phyloP scores from a whole-genome alignment of 2,888 invertebrate species.

The Uropetala carovei region DNA sequence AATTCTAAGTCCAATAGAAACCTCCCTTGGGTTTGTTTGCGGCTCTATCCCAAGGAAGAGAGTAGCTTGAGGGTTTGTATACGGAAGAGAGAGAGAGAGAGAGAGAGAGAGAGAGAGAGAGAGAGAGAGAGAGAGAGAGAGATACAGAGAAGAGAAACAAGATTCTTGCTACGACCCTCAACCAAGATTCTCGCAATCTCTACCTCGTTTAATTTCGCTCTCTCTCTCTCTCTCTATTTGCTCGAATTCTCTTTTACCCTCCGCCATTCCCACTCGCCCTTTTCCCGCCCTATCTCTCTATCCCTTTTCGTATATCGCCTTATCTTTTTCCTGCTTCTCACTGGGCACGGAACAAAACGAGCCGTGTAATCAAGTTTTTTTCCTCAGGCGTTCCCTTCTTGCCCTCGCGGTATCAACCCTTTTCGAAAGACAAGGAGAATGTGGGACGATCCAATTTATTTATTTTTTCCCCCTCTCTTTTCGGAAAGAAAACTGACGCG shows the following conservation, averaged over 20 bases:
- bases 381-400: too few species aligned
- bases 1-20: slow-evolving; percentile 28
- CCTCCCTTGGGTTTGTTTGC: not conserved
- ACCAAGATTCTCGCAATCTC: not conserved
- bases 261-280: not conserved
- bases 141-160: not conserved
- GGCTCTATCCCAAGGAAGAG: slow-evolving; percentile 3
- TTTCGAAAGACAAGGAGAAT: too few species aligned
- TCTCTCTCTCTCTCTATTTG: not conserved
- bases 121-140: not conserved
- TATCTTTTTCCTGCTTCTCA: too few species aligned
- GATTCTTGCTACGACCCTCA: not conserved
- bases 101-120: not conserved
- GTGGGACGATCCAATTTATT: too few species aligned
- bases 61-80: not conserved
- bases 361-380: too few species aligned
- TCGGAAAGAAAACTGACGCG: too few species aligned
- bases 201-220: not conserved
- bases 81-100: not conserved
- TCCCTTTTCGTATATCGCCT: too few species aligned
- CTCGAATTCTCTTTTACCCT: not conserved
- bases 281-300: too few species aligned
- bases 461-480: too few species aligned
- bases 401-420: too few species aligned
- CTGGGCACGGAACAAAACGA: too few species aligned